Evolutionary conservation across 1,140 invertebrate species (phyloP), one percentile per base, ranked within the genome.

Genomic region (Harlomillsia oculata): DNA sequence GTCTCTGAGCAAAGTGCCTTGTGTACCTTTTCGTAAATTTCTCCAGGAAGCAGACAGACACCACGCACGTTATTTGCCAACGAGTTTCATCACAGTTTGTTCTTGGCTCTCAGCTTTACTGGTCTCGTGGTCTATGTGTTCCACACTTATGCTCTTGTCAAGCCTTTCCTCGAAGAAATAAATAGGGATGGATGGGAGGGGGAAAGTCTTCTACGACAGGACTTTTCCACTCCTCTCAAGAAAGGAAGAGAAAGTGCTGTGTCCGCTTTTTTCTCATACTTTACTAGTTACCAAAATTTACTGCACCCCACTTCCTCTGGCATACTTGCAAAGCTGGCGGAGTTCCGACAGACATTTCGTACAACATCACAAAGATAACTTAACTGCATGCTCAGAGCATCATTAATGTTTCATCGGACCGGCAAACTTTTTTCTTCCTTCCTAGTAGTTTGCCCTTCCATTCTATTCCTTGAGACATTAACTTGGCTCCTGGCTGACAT

Each of bases 381-480:
- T 48, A 48, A 48, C 45, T 48, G 45, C 45, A 48, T 48, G 45
- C 45, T 48, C 45, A 48, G 28, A 48, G 45, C 45, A 48, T 48
- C 45, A 48, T 48, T 48, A 48, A 48, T 48, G 45, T 48, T 48
- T 48, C 45, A 32, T 48, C 45, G 45, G 16, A 21, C 45, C 36
- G 16, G 28, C 21, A 32, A 48, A 28, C 30, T 32, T 48, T 48
- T 48, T 48, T 48, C n/a, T n/a, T n/a, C n/a, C n/a, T n/a, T n/a
- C n/a, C n/a, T n/a, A n/a, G n/a, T 34, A 34, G 23, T 30, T 32
- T 32, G 13, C 13, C 30, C 45, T 48, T 48, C 36, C 45, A 48
- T 30, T 48, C 36, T 34, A n/a, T 32, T 48, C 28, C 28, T 32
- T n/a, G n/a, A n/a, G 32, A 34, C 8, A 34, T 34, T 8, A 34